Evolutionary conservation across 1,140 invertebrate species (phyloP), one percentile per base, ranked within the genome.

Genomic region (Pararge aegeria): DNA sequence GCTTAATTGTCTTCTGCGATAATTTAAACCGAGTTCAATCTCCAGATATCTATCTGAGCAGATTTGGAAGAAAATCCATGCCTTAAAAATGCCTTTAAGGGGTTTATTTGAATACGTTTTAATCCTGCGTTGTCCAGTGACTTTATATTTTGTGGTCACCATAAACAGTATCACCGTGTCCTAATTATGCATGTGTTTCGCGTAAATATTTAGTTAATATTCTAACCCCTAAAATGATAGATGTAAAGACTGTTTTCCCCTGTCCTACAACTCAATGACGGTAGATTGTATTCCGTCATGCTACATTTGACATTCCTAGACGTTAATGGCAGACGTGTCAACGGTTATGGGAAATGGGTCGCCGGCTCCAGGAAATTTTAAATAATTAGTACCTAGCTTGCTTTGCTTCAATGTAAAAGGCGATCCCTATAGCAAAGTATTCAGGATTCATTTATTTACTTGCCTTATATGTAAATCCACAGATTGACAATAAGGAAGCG

Each of bases 261-360:
- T 60, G 42, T 16, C 5, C 6, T 27, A 1, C 5, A 29, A 6
- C 20, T 13, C 10, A 44, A 40, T 42, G 20, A 24, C 27, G 9
- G 50, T 27, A 60, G 19, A 53, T 19, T 29, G 19, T 53, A 16
- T 21, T 30, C 18, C 24, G 24, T 52, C 46, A 38, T 40, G 27
- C 24, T 34, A 51, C 56, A 59, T 52, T 51, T 59, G 56, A 59
- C 56, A 52, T 52, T 44, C n/a, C 18, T 13, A n/a, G 56, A 59
- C 56, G 38, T 52, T 52, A 59, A 59, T 44, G 56, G 24, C 49
- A 59, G 50, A 59, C 56, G 56, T 59, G 56, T 59, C 56, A 59
- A 52, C 56, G 49, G 48, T 29, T 52, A 52, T 44, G 37, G 24
- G 48, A 51, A 58, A 58, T 58, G 49, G 56, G 56, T 30, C 34